Base-by-base conservation (phyloP, 1,140 invertebrate genomes). In the Prorops nasuta region DNA sequence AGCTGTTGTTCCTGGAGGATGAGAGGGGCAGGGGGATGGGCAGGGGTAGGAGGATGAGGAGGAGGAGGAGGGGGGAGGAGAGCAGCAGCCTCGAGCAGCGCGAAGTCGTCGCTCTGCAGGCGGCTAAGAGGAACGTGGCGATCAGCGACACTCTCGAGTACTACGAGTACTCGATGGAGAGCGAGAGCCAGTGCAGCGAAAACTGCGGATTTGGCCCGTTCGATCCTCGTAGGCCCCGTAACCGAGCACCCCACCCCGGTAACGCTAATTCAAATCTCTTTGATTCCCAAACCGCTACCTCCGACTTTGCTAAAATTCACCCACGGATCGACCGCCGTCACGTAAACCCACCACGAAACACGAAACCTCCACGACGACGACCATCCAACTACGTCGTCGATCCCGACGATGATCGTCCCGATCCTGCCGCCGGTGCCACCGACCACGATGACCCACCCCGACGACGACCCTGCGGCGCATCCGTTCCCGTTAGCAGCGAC, bases 191-290 rank as follows among this genome's bases (percentile, higher is more conserved):
- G 54, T 78, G 74, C 66, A 77, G 76, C 71, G 76, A 78, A 59
- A 77, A 74, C 73, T 77, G 74, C 76, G 74, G 74, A 73, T 76
- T 78, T 77, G 76, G 74, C 73, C 68, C 71, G 71, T 75, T 65
- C 70, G 72, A 75, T 69, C 60, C 74, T 68, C 69, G 72, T 78
- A 78, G 74, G 69, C 67, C 73, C 72, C 67, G 66, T 71, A 76
- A 75, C 61, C 69, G 68, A 74, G 68, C 73, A 74, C 72, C 74
- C 74, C 72, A 66, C 70, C 74, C 76, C 64, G 68, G 72, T 78
- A 78, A 76, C 64, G 76, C 76, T 78, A 77, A 77, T 77, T 76
- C 72, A 68, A 74, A 74, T 77, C 66, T 75, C 69, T 77, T 77
- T 78, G 71, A 78, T 78, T 78, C 74, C 76, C 73, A 75, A 75